Evolutionary conservation across 2,797 vertebrate species (phyloP), one percentile per base, ranked within the genome.

Genomic region (Oryzias dopingdopingensis): DNA sequence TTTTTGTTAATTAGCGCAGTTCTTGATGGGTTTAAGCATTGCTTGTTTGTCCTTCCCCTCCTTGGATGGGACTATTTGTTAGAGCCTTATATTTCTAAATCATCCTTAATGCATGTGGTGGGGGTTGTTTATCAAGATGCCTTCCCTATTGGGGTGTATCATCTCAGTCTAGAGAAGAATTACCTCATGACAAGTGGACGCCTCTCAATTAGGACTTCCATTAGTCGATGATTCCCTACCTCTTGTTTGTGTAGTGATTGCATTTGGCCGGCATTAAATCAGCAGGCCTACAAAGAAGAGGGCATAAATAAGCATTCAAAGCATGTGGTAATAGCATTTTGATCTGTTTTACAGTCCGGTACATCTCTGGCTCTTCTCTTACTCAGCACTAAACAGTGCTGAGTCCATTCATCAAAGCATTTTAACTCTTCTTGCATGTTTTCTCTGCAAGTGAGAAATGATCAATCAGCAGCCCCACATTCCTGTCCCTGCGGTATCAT

Each of bases 291-390:
- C 67, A 52, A 79, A 74, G 32, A 92, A 92, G 92, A 80, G 91
- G 90, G 90, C 94, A 94, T 96, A 97, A 98, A 98, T 97, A 98
- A 96, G 93, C 89, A 90, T 87, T 92, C 90, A 92, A 91, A 92
- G 92, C 91, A 90, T 93, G 92, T 88, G 92, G 92, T 96, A 96
- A 96, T 96, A 94, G 93, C 92, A 90, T 90, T 93, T 92, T 93
- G 92, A 94, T 95, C 92, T 92, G 93, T 93, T 94, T 95, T 93
- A 92, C 91, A 90, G 88, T 91, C 93, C 83, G 71, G 80, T 91
- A 91, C 90, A 92, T 93, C 94, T 70, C 85, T 62, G 69, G 89
- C 86, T 93, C 92, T 79, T 77, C 66, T 78, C 65, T 62, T 67
- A 45, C 81, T 76, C 26, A 17, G 71, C 59, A 64, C 18, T 4